Percentiles rank a stretch among this genome's conserved stretches.
phyloP scores from a whole-genome alignment of 1,140 invertebrate genomes.

The Drosophila yakuba region DNA sequence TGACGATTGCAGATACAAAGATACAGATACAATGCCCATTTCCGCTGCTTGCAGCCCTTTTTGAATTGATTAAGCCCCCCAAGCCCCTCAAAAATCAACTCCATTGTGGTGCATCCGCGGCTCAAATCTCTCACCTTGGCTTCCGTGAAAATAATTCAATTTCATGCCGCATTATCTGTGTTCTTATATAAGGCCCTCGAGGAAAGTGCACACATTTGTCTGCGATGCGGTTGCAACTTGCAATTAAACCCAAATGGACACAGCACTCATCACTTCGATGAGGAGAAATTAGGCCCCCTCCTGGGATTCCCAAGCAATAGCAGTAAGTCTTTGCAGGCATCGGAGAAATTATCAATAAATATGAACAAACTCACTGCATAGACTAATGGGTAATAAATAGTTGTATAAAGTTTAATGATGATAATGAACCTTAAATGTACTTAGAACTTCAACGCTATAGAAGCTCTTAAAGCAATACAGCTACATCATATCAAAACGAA shows the following conservation, averaged over 20 bases:
- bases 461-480: no score
- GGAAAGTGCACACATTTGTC: constrained; percentile 22
- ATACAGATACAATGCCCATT: constrained; percentile 54
- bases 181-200: constrained; percentile 59
- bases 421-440: no score
- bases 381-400: no score
- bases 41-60: constrained; percentile 62
- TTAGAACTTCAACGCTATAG: no score
- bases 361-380: no score
- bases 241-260: constrained; percentile 24
- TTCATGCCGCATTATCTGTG: constrained; percentile 61
- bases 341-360: background rate
- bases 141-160: constrained; percentile 72
- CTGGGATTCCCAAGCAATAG: constrained; percentile 8
- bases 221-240: constrained; percentile 10
- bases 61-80: constrained; percentile 57
- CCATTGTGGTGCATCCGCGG: constrained; percentile 39
- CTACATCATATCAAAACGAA: no score
- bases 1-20: constrained; percentile 16
- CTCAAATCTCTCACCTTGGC: constrained; percentile 40
- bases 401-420: no score
- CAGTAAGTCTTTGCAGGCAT: background rate
- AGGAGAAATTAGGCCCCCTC: constrained; percentile 46
- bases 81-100: constrained; percentile 12
- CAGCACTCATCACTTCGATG: constrained; percentile 22